These are phyloP conservation scores for Vanessa tameamea DNA, from an alignment of 1,140 invertebrate genomes.

Conservation along the genomic window DNA sequence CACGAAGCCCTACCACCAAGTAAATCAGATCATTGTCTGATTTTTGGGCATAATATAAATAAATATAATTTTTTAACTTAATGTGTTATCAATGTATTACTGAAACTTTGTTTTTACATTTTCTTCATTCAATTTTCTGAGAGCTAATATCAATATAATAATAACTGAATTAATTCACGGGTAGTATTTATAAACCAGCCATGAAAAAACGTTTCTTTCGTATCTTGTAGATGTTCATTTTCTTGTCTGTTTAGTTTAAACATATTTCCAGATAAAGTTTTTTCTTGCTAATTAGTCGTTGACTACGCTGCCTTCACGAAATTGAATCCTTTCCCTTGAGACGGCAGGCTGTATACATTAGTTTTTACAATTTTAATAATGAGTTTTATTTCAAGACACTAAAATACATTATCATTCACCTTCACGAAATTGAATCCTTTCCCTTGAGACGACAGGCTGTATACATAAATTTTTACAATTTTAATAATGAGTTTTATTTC, in stretches of 20 bases:
- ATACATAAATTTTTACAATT: not conserved
- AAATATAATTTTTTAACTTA: no score
- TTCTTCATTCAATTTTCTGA: no score
- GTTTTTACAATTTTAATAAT: not conserved
- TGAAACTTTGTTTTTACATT: no score
- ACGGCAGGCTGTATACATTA: conserved; percentile 22
- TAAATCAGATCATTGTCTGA: no score
- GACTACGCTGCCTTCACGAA: conserved; percentile 34
- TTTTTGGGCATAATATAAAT: no score
- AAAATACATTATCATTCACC: no score
- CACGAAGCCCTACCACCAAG: no score
- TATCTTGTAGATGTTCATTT: not conserved
- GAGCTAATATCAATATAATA: no score
- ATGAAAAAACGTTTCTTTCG: no score
- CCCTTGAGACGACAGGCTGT: conserved; percentile 26
- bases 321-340: conserved; percentile 38
- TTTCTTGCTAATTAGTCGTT: conserved; percentile 30
- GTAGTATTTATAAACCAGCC: no score
- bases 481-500: not conserved
- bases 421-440: conserved; percentile 40
- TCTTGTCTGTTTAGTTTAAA: not conserved
- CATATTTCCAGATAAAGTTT: conserved; percentile 12
- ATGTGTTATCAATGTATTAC: no score
- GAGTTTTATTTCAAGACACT: not conserved
- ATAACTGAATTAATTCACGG: no score